Base-by-base conservation (phyloP, 2,113 vertebrate species). In the Ailuropoda melanoleuca region DNA sequence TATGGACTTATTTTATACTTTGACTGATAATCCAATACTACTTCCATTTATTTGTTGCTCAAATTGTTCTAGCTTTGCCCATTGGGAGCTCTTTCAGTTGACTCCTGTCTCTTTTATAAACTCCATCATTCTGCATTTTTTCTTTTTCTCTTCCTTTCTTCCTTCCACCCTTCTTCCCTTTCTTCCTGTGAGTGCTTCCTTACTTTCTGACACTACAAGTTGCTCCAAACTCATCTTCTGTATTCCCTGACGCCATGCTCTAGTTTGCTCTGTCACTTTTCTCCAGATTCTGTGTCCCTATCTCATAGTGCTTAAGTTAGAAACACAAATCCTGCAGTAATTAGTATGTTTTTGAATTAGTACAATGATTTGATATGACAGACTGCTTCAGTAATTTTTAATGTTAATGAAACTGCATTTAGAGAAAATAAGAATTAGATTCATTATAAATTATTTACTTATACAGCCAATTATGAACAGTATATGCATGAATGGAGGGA, bases 401-500 rank as follows among this genome's bases (percentile, higher is more conserved):
- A 77, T 72, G 53, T 82, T 95, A 93, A 95, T 97, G 62, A 95
- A 92, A 60, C 53, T 81, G 31, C 78, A 93, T 85, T 96, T 95
- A 84, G 24, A 90, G 75, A 84, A 85, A 88, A 94, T 95, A 90
- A 96, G 50, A 90, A 90, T 77, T 75, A 96, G 43, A n/a, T 53
- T 95, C 46, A 86, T 88, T 92, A 93, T 60, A 29, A 85, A 86
- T 86, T 92, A 90, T 90, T 98, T 95, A 93, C 96, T 91, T 91
- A 90, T 62, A 82, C 13, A 91, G 50, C 6, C 89, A 97, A 89
- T 96, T 95, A 90, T 70, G 39, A 88, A 75, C 60, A 19, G 66
- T 84, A 8, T 39, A 94, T 26, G 46, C 77, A 86, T 95, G 88
- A 85, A 64, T 34, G 58, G 48, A 96, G n/a, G 92, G 66, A 78